Conservation (phyloP, 2,888 invertebrate genomes). For the Blera fallax region DNA sequence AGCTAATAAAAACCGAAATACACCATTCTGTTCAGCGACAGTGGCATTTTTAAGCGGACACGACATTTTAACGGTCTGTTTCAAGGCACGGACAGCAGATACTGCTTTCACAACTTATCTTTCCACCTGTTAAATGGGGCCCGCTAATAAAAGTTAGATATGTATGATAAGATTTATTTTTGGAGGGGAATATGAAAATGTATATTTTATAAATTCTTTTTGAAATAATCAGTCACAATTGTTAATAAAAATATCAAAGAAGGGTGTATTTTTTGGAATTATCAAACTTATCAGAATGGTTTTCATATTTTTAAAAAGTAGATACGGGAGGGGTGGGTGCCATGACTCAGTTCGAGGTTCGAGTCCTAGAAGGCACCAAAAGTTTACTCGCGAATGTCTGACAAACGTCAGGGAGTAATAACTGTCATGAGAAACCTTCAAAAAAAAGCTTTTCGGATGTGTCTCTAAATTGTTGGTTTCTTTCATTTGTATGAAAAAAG, state of each 20-base stretch:
- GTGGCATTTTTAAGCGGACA: background rate
- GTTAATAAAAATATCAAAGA: background rate
- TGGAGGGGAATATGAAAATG: background rate
- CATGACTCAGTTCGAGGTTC: too few species aligned
- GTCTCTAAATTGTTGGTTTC: too few species aligned
- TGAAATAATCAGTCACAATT: background rate
- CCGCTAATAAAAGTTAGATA: background rate
- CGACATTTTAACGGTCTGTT: background rate
- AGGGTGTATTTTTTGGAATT: too few species aligned
- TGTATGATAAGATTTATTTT: background rate
- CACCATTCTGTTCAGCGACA: slow-evolving; percentile 9
- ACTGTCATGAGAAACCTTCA: too few species aligned
- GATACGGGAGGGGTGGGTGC: too few species aligned
- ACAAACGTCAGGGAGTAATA: too few species aligned
- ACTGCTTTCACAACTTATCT: background rate
- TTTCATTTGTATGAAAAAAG: too few species aligned
- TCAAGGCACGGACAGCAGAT: background rate
- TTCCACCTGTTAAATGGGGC: background rate
- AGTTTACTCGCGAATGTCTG: too few species aligned
- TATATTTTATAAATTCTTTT: background rate
- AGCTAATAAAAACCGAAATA: slow-evolving; percentile 18
- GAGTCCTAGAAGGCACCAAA: too few species aligned
- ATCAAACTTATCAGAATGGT: too few species aligned
- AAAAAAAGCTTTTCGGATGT: too few species aligned
- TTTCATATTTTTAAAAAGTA: too few species aligned